phyloP scores from a whole-genome alignment of 2,113 vertebrate genomes.

The Glareola pratincola region DNA sequence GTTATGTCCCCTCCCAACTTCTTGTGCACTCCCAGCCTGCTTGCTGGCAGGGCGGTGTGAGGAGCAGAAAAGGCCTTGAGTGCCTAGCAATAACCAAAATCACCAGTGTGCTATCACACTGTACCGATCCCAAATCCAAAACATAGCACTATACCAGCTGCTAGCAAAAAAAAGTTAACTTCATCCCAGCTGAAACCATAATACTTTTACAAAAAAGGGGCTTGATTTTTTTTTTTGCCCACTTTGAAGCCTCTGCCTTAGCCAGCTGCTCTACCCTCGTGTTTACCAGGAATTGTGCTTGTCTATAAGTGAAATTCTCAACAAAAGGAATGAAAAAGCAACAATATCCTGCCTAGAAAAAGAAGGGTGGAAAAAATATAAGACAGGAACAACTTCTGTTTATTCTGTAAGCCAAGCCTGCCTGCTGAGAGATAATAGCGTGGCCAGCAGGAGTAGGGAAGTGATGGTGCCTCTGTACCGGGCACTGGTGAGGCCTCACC shows the following conservation, averaged over 20 bases:
- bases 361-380: not conserved
- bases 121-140: not conserved
- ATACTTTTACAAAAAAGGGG: not conserved
- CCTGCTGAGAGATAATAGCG: not conserved
- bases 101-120: not conserved
- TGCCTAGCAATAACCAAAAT: not conserved
- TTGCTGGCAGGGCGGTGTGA: too few species aligned
- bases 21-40: not conserved
- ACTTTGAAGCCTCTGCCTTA: not conserved
- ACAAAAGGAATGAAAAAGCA: not conserved
- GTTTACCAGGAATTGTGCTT: not conserved
- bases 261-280: not conserved
- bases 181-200: not conserved
- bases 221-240: not conserved
- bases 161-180: not conserved
- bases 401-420: not conserved
- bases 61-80: not conserved
- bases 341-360: not conserved
- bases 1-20: not conserved
- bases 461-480: too few species aligned
- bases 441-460: too few species aligned
- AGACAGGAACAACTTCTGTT: not conserved
- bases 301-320: not conserved
- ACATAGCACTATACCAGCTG: not conserved
- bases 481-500: too few species aligned